Conservation (phyloP, 1,140 invertebrate species). For the Melitaea cinxia region DNA sequence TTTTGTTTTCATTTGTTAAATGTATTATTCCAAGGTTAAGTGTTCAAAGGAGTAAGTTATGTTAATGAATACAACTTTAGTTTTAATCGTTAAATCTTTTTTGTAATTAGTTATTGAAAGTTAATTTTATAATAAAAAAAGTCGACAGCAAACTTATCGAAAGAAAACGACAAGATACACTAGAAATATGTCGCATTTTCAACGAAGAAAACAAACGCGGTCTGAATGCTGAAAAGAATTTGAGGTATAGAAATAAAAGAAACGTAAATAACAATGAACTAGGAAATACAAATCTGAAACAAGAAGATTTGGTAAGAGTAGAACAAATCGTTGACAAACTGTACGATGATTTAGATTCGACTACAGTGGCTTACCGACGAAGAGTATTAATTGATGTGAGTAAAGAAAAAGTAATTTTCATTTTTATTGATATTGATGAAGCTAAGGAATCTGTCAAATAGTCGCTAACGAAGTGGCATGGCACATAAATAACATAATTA, state of each 20-base stretch:
- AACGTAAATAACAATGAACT: slow-evolving; percentile 25
- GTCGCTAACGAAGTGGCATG: background rate
- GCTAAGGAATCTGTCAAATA: background rate
- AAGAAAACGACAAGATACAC: slow-evolving; percentile 64
- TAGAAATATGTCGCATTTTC: slow-evolving; percentile 68
- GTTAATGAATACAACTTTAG: background rate
- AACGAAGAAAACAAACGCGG: slow-evolving; percentile 47
- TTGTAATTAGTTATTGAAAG: background rate
- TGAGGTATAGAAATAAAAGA: slow-evolving; percentile 46
- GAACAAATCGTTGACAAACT: slow-evolving; percentile 67
- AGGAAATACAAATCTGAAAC: slow-evolving; percentile 41
- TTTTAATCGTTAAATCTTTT: background rate
- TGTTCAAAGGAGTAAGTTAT: slow-evolving; percentile 57
- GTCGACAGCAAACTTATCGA: slow-evolving; percentile 59
- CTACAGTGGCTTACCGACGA: slow-evolving; percentile 48
- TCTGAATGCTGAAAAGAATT: slow-evolving; percentile 5
- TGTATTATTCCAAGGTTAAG: slow-evolving; percentile 53
- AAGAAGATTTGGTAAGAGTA: slow-evolving; percentile 45
- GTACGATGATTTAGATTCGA: slow-evolving; percentile 60
- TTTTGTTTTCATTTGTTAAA: slow-evolving; percentile 32
- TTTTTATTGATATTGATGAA: background rate
- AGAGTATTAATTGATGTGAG: slow-evolving; percentile 36
- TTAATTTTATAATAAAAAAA: slow-evolving; percentile 31
- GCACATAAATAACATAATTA: background rate
- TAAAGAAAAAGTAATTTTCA: slow-evolving; percentile 34